A percentile compares a stretch with the other conserved stretches of the same genome.
Conservation (phyloP, 2,888 invertebrate species). For the Agelastica alni region DNA sequence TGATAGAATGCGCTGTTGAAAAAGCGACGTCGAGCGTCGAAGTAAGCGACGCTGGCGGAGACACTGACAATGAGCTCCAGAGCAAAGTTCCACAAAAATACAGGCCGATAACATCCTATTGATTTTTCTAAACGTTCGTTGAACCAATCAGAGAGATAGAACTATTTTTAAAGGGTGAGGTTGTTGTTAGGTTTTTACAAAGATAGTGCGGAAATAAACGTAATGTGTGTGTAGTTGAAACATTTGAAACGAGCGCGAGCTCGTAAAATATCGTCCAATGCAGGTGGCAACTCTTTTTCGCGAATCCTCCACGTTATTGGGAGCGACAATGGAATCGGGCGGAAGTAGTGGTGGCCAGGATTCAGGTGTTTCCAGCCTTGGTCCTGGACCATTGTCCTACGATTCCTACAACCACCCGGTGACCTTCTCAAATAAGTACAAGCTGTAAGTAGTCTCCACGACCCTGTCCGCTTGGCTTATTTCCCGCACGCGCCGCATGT, state of each 20-base stretch:
- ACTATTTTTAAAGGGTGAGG: conserved; percentile 62
- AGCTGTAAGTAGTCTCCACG: conserved; percentile 53
- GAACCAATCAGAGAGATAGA: conserved; percentile 60
- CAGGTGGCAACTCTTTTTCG: conserved; percentile 71
- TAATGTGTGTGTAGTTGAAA: conserved; percentile 45
- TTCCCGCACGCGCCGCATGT: conserved; percentile 43
- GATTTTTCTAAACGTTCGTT: conserved; percentile 67
- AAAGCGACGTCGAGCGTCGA: conserved; percentile 52
- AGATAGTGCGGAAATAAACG: conserved; percentile 50
- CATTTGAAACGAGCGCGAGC: conserved; percentile 46
- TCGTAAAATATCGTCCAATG: conserved; percentile 57
- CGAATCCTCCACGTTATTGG: conserved; percentile 69
- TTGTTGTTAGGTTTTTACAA: conserved; percentile 57
- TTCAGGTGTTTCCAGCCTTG: conserved; percentile 48
- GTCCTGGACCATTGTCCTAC: conserved; percentile 50
- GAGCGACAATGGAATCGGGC: conserved; percentile 66
- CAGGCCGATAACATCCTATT: conserved; percentile 65
- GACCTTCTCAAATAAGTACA: conserved; percentile 56
- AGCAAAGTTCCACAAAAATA: conserved; percentile 57
- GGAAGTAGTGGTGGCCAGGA: conserved; percentile 56
- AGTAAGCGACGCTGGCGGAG: conserved; percentile 56
- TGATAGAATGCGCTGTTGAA: conserved; percentile 52
- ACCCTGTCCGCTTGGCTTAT: conserved; percentile 36
- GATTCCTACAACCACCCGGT: conserved; percentile 55
- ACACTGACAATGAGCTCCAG: conserved; percentile 54